Percentiles rank a stretch among this genome's conserved stretches.
Conservation (phyloP, 2,888 invertebrate species). For the Pandemis corylana region DNA sequence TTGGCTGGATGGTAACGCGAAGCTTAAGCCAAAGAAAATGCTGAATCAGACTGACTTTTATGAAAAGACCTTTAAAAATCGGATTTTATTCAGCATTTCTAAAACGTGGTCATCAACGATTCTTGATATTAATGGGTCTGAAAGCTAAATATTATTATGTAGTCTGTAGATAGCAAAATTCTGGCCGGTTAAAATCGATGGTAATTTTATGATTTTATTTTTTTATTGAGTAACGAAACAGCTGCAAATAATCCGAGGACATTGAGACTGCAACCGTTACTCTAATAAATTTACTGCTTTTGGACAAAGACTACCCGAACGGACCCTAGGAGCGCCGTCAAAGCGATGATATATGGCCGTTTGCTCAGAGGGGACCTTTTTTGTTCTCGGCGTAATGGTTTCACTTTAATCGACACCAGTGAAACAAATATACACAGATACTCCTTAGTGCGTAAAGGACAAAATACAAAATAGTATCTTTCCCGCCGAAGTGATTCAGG, state of each 20-base stretch:
- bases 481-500: constrained; percentile 80
- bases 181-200: neutral
- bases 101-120: no score
- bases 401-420: constrained; percentile 77
- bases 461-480: constrained; percentile 62
- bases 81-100: no score
- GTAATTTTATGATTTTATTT: neutral
- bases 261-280: constrained; percentile 66
- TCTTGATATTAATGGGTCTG: no score
- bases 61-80: no score
- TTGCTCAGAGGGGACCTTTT: constrained; percentile 84
- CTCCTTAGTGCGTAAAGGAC: constrained; percentile 56
- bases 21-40: no score
- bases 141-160: no score
- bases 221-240: constrained; percentile 23
- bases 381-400: constrained; percentile 83
- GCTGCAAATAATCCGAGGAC: constrained; percentile 42
- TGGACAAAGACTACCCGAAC: constrained; percentile 72
- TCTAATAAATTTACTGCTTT: constrained; percentile 73
- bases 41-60: no score
- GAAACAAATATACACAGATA: constrained; percentile 52
- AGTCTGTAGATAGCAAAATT: neutral
- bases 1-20: no score
- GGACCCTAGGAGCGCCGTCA: constrained; percentile 79
- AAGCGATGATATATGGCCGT: constrained; percentile 83